Base-by-base conservation (phyloP, 2,888 invertebrate species). In the Tetragonisca angustula region DNA sequence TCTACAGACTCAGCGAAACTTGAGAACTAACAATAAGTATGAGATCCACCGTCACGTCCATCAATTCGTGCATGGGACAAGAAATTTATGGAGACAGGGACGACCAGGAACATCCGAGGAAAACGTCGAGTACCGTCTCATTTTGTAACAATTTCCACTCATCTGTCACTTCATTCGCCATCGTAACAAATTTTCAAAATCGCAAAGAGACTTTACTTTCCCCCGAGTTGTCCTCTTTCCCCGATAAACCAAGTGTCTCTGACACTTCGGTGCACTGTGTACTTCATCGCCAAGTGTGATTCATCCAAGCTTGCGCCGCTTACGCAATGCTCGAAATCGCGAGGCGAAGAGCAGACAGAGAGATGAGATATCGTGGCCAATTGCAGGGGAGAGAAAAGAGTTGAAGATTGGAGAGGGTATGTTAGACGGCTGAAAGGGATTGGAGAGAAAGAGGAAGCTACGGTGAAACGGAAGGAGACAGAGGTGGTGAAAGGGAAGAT, bases 401-500 rank as follows among this genome's bases (percentile, higher is more conserved):
- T 72, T 56, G 32, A 32, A 36, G 4, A 13, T 43, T 11, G 62
- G 71, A 49, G 80, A 75, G 81, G 71, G 74, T 54, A n/a, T n/a
- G n/a, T n/a, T n/a, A 59, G 73, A n/a, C 70, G 67, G 79, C 56
- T 77, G 19, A 59, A 68, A 68, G 78, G 65, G n/a, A 49, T 50
- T 43, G 21, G 24, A n/a, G 32, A 59, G 71, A 24, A 36, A 61
- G 73, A 59, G 62, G 43, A 19, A 27, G 21, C 9, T 21, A n/a
- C 3, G 24, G 2, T 2, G 43, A 5, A 6, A n/a, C 11, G 68
- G 75, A 79, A 50, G 50, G 67, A 82, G 82, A 84, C 36, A 54
- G 74, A 72, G 6, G 68, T 59, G 87, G 88, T 88, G 88, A 88
- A 87, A 85, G 88, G 89, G 86, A 91, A 83, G 88, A 88, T 86